phyloP scores from a whole-genome alignment of 2,113 vertebrate species.

The Tinamus guttatus region DNA sequence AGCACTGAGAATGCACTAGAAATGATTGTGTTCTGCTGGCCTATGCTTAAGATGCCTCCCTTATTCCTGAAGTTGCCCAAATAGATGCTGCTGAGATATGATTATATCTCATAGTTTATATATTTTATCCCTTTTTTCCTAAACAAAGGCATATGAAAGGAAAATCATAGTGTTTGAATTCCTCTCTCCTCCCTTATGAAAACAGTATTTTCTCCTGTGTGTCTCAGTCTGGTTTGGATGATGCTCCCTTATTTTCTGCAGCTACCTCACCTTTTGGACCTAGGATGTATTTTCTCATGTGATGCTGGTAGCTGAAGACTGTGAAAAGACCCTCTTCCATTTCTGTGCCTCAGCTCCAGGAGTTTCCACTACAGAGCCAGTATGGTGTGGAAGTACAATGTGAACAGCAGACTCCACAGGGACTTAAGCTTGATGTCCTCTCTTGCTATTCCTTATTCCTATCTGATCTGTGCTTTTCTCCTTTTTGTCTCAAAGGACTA shows the following conservation, averaged over 20 bases:
- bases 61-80: not conserved
- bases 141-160: not conserved
- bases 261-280: not conserved
- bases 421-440: not conserved
- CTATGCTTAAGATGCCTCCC: not conserved
- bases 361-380: accelerated
- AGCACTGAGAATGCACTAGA: not conserved
- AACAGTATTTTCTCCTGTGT: not conserved
- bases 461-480: not conserved
- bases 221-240: not conserved
- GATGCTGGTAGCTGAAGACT: accelerated
- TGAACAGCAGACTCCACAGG: not conserved
- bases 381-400: not conserved
- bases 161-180: not conserved
- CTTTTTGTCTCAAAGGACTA: not conserved
- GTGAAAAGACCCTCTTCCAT: not conserved
- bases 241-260: not conserved
- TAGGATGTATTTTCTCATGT: not conserved
- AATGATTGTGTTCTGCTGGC: not conserved
- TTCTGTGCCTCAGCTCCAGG: not conserved
- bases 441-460: accelerated
- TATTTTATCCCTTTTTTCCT: not conserved
- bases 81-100: not conserved
- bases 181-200: not conserved
- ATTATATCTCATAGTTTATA: not conserved